Conservation (phyloP, 2,113 vertebrate species). For the Crotalus horridus region DNA sequence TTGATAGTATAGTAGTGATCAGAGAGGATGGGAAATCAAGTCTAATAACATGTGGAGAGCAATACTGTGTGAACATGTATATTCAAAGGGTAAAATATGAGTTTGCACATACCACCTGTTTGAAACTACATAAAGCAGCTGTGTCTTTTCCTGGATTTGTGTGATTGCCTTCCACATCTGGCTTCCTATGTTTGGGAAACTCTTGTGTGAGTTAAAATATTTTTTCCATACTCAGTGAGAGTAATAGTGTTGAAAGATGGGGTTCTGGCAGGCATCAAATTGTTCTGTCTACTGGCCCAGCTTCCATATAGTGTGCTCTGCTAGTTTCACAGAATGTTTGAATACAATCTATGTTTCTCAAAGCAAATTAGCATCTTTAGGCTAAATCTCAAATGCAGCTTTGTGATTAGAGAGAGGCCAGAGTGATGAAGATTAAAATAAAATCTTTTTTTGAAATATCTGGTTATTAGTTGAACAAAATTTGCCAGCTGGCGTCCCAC, state of each 20-base stretch:
- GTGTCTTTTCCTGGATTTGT: neutral
- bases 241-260: neutral
- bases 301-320: neutral
- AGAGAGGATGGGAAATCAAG: neutral
- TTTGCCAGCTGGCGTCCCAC: neutral
- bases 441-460: neutral
- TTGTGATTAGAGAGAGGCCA: neutral
- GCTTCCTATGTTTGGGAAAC: neutral
- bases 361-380: neutral
- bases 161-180: neutral
- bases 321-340: neutral
- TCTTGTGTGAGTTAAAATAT: neutral
- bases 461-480: neutral
- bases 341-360: neutral
- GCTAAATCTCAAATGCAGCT: neutral
- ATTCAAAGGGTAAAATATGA: neutral
- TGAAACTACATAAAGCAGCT: neutral
- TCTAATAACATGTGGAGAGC: neutral
- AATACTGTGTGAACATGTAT: neutral
- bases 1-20: neutral
- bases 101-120: neutral
- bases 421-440: neutral
- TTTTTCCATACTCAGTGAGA: neutral
- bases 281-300: neutral
- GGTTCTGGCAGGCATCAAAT: neutral